phyloP scores from a whole-genome alignment of 2,113 vertebrate species.

The Lophura nycthemera region DNA sequence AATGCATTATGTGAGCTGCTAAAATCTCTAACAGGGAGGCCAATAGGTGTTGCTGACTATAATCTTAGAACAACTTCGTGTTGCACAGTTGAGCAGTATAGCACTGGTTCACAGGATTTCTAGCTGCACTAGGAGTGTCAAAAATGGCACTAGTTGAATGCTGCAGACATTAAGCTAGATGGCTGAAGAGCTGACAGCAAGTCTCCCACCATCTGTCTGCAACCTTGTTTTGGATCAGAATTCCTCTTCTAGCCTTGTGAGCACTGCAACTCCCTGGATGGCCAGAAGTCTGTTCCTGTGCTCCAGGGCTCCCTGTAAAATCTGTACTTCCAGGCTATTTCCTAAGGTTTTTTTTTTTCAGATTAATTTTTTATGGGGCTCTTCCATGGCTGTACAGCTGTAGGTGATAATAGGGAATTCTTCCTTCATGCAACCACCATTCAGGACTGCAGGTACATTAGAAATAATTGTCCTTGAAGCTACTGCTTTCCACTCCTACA shows the following conservation, averaged over 20 bases:
- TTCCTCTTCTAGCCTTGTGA: not conserved
- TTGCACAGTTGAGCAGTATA: not conserved
- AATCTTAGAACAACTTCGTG: not conserved
- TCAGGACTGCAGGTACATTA: not conserved
- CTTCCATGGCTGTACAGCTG: not conserved
- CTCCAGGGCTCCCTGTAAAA: not conserved
- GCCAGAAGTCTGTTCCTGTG: not conserved
- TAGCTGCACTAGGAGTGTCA: not conserved
- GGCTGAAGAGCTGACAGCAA: not conserved
- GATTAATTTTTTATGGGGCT: fast-evolving
- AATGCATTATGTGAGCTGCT: not conserved
- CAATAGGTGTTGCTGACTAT: not conserved
- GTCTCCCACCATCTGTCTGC: not conserved
- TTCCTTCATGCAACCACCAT: not conserved
- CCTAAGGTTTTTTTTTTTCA: not conserved
- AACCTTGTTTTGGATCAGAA: not conserved
- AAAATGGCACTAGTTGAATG: not conserved
- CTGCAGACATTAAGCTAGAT: not conserved
- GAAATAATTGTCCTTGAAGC: not conserved
- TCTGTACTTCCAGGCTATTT: not conserved
- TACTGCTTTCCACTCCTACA: not conserved
- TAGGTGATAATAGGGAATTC: not conserved
- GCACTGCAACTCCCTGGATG: not conserved
- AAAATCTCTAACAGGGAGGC: not conserved
- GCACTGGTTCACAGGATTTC: not conserved